Evolutionary conservation across 2,888 invertebrate species (phyloP).

Genomic region (Ectemnius continuus): DNA sequence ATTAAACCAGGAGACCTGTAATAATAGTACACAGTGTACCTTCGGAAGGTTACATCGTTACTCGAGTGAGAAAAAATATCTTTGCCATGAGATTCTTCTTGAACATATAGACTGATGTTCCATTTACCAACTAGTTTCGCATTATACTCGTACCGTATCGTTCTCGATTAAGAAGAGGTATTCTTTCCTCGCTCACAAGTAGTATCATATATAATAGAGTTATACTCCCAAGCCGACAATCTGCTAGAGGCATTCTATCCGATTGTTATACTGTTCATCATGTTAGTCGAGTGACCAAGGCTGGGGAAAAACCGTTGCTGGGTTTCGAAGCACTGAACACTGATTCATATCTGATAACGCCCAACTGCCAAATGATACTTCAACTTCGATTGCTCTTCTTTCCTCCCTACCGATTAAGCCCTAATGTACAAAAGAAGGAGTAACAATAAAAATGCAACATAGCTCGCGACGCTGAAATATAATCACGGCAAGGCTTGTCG

Average conservation of each 20-base stretch:
- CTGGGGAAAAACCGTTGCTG: slow-evolving; percentile 37
- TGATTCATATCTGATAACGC: slow-evolving; percentile 62
- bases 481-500: slow-evolving; percentile 35
- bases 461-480: slow-evolving; percentile 47
- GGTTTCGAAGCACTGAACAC: slow-evolving; percentile 50
- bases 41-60: slow-evolving; percentile 24
- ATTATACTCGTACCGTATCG: neutral
- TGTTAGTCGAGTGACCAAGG: slow-evolving; percentile 18
- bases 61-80: slow-evolving; percentile 33
- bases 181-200: slow-evolving; percentile 36
- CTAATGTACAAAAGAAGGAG: slow-evolving; percentile 53
- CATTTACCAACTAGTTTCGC: too few species aligned
- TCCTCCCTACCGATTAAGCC: slow-evolving; percentile 52
- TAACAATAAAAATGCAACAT: slow-evolving; percentile 38
- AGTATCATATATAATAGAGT: slow-evolving; percentile 29
- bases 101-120: too few species aligned
- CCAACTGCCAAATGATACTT: slow-evolving; percentile 66
- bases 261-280: slow-evolving; percentile 8
- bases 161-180: slow-evolving; percentile 30
- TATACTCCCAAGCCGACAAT: slow-evolving; percentile 36
- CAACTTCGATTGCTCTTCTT: slow-evolving; percentile 45
- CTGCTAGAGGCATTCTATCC: too few species aligned
- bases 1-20: slow-evolving; percentile 47
- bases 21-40: slow-evolving; percentile 48
- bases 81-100: neutral